Percentiles rank a stretch among this genome's conserved stretches.
Evolutionary conservation across 2,113 vertebrate genomes (phyloP).

Genomic region (Tauraco erythrolophus): DNA sequence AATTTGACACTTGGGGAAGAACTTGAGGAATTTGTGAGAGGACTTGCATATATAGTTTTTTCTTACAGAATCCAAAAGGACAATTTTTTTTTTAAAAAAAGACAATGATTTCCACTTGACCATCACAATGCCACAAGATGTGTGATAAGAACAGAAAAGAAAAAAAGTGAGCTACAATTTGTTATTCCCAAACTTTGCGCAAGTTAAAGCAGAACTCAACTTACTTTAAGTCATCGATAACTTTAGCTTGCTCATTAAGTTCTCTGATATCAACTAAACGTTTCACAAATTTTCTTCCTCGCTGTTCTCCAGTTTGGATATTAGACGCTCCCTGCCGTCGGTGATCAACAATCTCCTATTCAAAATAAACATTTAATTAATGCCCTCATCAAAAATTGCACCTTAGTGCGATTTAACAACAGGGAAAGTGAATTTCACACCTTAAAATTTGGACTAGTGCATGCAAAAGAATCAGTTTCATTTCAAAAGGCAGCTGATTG

Average conservation of each 20-base stretch:
- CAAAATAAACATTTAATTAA: slow-evolving; percentile 9
- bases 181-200: background rate
- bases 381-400: background rate
- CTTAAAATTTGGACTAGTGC: slow-evolving; percentile 61
- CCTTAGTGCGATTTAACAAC: fast-evolving
- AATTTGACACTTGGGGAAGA: background rate
- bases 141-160: background rate
- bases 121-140: background rate
- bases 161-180: background rate
- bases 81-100: background rate
- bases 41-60: background rate
- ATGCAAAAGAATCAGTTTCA: slow-evolving; percentile 77
- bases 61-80: background rate
- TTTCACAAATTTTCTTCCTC: slow-evolving; percentile 92
- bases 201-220: background rate
- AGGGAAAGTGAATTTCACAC: slow-evolving; percentile 46
- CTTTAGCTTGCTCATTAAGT: slow-evolving; percentile 97
- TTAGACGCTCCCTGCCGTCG: slow-evolving; percentile 81
- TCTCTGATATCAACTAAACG: slow-evolving; percentile 96
- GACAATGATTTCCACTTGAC: background rate
- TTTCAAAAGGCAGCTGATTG: slow-evolving; percentile 51
- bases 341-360: slow-evolving; percentile 88
- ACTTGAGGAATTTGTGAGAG: background rate
- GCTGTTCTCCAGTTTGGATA: slow-evolving; percentile 83
- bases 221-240: slow-evolving; percentile 98